Evolutionary conservation across 2,113 vertebrate species (phyloP).

Genomic region (Hystrix brachyura): DNA sequence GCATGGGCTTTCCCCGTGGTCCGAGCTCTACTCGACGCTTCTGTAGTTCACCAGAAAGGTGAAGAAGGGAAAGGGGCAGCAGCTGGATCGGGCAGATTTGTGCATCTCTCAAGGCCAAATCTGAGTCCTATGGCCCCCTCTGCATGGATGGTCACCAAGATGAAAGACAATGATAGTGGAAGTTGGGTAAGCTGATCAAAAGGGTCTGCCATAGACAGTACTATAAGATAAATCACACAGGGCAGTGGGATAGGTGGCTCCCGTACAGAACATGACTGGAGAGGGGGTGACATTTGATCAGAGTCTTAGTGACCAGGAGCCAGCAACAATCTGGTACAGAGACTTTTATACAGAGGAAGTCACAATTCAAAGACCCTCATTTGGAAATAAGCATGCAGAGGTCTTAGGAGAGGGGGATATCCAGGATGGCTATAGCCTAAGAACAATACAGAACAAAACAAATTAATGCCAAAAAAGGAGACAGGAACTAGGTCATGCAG

Average conservation of each 20-base stretch:
- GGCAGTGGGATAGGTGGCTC: neutral
- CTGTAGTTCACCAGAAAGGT: neutral
- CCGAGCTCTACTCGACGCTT: neutral
- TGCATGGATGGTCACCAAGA: neutral
- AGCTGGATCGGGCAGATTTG: neutral
- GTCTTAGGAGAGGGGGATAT: neutral
- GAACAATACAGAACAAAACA: neutral
- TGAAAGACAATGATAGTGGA: neutral
- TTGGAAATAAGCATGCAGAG: neutral
- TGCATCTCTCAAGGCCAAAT: neutral
- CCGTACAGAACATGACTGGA: neutral
- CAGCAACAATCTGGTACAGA: neutral
- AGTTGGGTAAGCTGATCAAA: neutral
- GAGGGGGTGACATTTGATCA: neutral
- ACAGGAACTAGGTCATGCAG: accelerated
- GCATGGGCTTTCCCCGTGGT: neutral
- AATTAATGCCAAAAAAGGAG: neutral
- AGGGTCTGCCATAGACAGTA: neutral
- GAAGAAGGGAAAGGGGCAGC: neutral
- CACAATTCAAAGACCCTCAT: neutral
- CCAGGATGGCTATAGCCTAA: too few relatives aligned
- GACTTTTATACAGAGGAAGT: neutral
- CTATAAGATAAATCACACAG: neutral
- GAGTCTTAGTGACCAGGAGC: neutral
- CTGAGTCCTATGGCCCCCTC: neutral